Conservation (phyloP, 2,797 vertebrate species). For the Discoglossus pictus region DNA sequence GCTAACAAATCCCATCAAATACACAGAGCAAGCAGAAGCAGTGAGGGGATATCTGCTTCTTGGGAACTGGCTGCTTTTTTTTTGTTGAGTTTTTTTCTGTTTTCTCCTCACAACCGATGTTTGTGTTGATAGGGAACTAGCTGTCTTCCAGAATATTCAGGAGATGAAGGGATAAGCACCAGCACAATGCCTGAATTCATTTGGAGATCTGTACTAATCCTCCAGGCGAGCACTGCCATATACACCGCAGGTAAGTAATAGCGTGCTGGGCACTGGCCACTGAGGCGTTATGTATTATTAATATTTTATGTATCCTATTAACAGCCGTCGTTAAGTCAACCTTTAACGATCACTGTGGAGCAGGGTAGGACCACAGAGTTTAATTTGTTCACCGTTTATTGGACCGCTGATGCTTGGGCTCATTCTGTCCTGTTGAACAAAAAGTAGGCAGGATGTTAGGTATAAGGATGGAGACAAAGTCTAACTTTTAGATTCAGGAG, state of each 20-base stretch:
- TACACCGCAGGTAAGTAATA: conserved; percentile 44
- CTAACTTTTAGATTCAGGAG: conserved; percentile 18
- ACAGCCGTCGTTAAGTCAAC: conserved; percentile 1
- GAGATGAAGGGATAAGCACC: conserved; percentile 47
- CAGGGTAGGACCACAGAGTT: background rate
- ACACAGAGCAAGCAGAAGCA: background rate
- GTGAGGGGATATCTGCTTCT: background rate
- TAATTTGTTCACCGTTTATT: conserved; percentile 6
- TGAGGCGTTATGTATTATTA: conserved; percentile 9
- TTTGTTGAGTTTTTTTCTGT: background rate
- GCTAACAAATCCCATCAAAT: conserved; percentile 7
- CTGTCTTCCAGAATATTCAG: conserved; percentile 25
- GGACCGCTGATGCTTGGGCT: background rate
- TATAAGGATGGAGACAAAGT: conserved; percentile 6
- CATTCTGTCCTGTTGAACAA: conserved; percentile 11
- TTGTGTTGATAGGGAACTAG: conserved; percentile 36
- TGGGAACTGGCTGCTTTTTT: conserved; percentile 13
- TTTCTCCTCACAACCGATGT: conserved; percentile 13
- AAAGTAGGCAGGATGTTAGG: background rate
- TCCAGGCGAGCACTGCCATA: conserved; percentile 45
- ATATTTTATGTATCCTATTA: conserved; percentile 35
- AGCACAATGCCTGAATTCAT: conserved; percentile 45
- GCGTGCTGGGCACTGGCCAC: conserved; percentile 24
- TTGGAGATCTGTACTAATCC: conserved; percentile 44
- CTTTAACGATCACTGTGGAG: background rate